phyloP scores from a whole-genome alignment of 1,140 invertebrate genomes.

The Anagrus nilaparvatae region DNA sequence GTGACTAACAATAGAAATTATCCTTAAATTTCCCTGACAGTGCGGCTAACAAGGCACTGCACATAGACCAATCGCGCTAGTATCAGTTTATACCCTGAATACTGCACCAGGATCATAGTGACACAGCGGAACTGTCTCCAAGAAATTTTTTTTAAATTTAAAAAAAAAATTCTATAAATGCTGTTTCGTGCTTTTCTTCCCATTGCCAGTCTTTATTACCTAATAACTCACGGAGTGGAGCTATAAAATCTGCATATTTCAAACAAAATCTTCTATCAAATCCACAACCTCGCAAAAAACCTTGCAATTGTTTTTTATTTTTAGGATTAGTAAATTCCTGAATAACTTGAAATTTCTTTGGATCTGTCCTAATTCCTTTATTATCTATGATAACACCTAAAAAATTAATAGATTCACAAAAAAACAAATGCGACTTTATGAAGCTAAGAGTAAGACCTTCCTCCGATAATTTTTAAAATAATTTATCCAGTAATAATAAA shows the following conservation, averaged over 20 bases:
- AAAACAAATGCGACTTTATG: too few species aligned
- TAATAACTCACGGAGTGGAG: constrained; percentile 5
- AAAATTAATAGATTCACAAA: background rate
- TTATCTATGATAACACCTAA: background rate
- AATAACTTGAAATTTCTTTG: background rate
- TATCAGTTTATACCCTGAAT: constrained; percentile 11
- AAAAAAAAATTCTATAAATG: constrained; percentile 10
- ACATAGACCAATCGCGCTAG: constrained; percentile 8
- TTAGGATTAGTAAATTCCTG: background rate
- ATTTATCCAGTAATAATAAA: too few species aligned
- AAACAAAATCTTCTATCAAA: background rate
- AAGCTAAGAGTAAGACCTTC: too few species aligned
- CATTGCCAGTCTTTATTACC: constrained; percentile 13
- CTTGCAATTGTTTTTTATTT: background rate
- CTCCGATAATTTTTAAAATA: too few species aligned
- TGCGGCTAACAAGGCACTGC: constrained; percentile 17
- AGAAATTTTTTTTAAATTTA: constrained; percentile 17
- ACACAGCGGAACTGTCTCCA: constrained; percentile 7
- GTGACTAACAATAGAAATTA: constrained; percentile 16
- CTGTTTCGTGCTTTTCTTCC: constrained; percentile 1
- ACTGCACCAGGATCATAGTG: constrained; percentile 9
- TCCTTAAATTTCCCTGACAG: constrained; percentile 2
- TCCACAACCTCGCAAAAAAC: background rate
- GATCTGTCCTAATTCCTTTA: background rate
- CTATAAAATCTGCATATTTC: background rate